Percentiles rank a stretch among this genome's conserved stretches.
These are phyloP conservation scores for Philotrypesis tridentata DNA, from an alignment of 1,140 invertebrate species.

Conservation along the genomic window DNA sequence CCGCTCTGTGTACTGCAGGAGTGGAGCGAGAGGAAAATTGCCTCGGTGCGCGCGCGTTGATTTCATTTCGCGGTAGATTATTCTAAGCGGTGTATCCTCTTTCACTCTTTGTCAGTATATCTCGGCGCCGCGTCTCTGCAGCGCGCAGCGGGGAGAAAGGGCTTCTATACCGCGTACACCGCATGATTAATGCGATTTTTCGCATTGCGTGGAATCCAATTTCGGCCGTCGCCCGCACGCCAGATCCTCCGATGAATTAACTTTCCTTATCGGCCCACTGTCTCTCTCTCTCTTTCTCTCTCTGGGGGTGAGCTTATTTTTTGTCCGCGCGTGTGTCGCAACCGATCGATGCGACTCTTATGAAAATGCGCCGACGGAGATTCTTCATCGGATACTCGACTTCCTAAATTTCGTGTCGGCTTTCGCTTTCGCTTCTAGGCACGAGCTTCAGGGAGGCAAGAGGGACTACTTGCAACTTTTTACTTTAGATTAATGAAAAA, in stretches of 20 bases:
- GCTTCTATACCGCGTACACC: too few species aligned
- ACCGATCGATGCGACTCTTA: constrained; percentile 44
- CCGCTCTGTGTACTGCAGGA: constrained; percentile 41
- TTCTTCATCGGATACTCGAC: too few species aligned
- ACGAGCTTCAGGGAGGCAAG: too few species aligned
- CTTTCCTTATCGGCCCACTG: constrained; percentile 47
- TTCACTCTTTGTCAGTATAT: neutral
- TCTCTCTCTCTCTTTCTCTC: constrained; percentile 11
- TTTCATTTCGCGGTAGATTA: constrained; percentile 72
- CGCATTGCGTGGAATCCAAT: constrained; percentile 37
- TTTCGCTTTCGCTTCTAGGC: too few species aligned
- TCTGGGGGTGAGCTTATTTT: constrained; percentile 8
- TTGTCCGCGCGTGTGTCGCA: neutral
- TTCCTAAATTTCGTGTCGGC: too few species aligned
- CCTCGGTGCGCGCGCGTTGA: constrained; percentile 66
- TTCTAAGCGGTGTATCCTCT: constrained; percentile 62
- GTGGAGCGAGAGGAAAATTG: constrained; percentile 68
- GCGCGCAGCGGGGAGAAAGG: too few species aligned
- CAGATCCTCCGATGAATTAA: constrained; percentile 56
- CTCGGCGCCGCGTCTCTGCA: neutral
- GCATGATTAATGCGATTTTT: constrained; percentile 67
- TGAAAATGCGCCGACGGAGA: constrained; percentile 28
- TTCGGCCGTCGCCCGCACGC: neutral
- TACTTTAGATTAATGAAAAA: too few species aligned
- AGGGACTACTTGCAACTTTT: too few species aligned